These are phyloP conservation scores for Bradypodion ventrale DNA, from an alignment of 2,797 vertebrate genomes.

Conservation along the genomic window DNA sequence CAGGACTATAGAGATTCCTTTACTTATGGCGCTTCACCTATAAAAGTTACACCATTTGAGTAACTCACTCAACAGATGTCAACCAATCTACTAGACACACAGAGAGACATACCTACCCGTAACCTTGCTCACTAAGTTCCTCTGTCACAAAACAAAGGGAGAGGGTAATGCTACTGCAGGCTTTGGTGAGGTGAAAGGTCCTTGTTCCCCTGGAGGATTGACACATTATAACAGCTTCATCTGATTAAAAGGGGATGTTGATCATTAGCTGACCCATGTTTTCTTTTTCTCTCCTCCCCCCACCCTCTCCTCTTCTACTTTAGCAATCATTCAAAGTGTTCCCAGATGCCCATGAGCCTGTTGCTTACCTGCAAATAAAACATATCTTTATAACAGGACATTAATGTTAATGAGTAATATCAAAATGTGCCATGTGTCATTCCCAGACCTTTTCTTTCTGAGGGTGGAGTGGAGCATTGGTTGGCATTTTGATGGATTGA, in stretches of 20 bases:
- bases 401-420: conserved; percentile 72
- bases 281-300: conserved; percentile 58
- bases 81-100: background rate
- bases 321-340: conserved; percentile 80
- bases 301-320: background rate
- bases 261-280: conserved; percentile 79
- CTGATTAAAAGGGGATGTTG: conserved; percentile 83
- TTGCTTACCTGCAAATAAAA: conserved; percentile 78
- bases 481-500: conserved; percentile 72
- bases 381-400: conserved; percentile 72
- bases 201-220: conserved; percentile 74
- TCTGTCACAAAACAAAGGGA: conserved; percentile 41
- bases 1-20: too few relatives aligned
- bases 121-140: background rate
- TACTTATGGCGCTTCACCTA: too few relatives aligned
- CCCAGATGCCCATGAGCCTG: conserved; percentile 74
- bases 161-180: conserved; percentile 76
- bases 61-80: too few relatives aligned
- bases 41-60: too few relatives aligned
- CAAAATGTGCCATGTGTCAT: conserved; percentile 67
- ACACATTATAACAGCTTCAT: conserved; percentile 80
- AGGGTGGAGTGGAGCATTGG: background rate
- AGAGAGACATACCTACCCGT: conserved; percentile 36
- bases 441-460: conserved; percentile 56
- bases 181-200: conserved; percentile 76